Conservation (phyloP, 2,797 vertebrate genomes). For the Lutra lutra region DNA sequence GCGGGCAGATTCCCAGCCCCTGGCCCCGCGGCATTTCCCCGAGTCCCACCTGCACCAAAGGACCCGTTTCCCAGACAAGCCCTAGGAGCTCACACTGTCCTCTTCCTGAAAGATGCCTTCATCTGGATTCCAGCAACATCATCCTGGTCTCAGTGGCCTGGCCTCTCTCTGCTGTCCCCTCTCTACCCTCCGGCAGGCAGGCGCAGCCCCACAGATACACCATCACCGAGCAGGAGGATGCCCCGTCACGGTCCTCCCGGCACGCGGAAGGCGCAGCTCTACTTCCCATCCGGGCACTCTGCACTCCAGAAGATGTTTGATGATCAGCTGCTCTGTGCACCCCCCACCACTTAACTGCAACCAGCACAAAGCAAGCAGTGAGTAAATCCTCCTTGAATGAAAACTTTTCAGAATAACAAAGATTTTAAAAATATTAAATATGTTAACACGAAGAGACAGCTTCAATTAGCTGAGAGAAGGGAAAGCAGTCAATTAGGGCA, state of each 20-base stretch:
- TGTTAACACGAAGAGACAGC: neutral
- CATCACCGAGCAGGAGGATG: rapidly evolving
- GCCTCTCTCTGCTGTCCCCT: neutral
- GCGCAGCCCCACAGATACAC: rapidly evolving
- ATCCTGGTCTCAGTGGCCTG: rapidly evolving
- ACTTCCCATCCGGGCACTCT: neutral
- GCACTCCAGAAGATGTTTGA: neutral
- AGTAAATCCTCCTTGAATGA: neutral
- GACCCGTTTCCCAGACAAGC: neutral
- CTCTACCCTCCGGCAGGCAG: neutral
- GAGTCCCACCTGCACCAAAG: no score
- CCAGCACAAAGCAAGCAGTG: neutral
- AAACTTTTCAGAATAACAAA: neutral
- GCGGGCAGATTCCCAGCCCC: neutral
- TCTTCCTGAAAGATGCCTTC: no score
- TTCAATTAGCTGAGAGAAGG: neutral
- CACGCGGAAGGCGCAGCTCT: neutral
- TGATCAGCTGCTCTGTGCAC: neutral
- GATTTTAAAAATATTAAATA: neutral
- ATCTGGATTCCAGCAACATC: neutral
- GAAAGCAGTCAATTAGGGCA: neutral
- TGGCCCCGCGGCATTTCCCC: no score
- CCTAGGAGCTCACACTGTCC: neutral
- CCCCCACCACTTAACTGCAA: no score
- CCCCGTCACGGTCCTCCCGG: neutral